These are phyloP conservation scores for Patagioenas fasciata DNA, from an alignment of 2,113 vertebrate genomes.

Conservation along the genomic window DNA sequence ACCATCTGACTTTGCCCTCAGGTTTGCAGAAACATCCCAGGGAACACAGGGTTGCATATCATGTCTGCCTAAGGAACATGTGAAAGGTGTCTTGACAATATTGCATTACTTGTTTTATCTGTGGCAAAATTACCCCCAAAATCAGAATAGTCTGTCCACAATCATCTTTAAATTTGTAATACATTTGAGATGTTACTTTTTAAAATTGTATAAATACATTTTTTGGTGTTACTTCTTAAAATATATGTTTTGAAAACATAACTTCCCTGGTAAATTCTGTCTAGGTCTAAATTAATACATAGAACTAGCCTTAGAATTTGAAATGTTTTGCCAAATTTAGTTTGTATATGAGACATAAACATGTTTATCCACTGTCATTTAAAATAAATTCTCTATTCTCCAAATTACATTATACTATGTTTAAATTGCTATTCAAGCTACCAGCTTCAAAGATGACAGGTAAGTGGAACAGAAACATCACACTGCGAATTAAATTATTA, in stretches of 20 bases:
- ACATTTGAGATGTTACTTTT: background rate
- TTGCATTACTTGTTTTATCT: background rate
- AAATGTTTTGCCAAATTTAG: background rate
- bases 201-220: background rate
- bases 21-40: background rate
- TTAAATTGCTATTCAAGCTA: conserved; percentile 15
- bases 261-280: background rate
- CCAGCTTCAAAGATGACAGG: background rate
- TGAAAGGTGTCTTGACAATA: background rate
- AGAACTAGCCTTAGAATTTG: background rate
- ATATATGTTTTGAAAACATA: background rate
- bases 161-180: background rate
- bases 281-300: background rate
- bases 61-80: rapidly evolving
- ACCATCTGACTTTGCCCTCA: background rate
- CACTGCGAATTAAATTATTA: background rate
- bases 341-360: background rate
- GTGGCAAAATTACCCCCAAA: background rate
- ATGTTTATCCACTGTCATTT: background rate
- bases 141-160: background rate
- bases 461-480: background rate
- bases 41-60: background rate
- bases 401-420: background rate
- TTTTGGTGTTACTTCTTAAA: background rate
- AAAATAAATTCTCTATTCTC: background rate